phyloP scores from a whole-genome alignment of 2,888 invertebrate genomes.

The Coremacera marginata region DNA sequence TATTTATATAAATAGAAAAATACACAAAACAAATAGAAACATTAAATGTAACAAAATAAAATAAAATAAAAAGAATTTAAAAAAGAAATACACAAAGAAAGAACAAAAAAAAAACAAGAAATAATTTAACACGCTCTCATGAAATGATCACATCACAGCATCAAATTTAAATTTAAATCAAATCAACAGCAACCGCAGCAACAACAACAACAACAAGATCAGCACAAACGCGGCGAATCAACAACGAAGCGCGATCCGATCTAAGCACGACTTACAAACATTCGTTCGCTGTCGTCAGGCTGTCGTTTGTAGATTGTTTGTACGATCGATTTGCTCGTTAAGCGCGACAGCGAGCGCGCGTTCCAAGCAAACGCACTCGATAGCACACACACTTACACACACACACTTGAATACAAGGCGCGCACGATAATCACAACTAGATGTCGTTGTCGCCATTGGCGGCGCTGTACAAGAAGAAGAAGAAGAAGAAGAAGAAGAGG shows the following conservation, averaged over 20 bases:
- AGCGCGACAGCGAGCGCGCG: neutral
- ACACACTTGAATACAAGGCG: neutral
- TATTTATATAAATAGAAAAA: slow-evolving; percentile 17
- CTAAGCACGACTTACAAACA: slow-evolving; percentile 22
- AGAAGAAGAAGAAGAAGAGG: neutral
- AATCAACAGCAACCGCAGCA: slow-evolving; percentile 31
- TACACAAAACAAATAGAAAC: neutral
- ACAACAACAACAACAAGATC: slow-evolving; percentile 17
- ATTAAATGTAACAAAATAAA: neutral
- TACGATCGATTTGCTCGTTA: slow-evolving; percentile 31
- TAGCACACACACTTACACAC: neutral
- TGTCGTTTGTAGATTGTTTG: slow-evolving; percentile 18
- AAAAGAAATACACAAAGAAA: neutral
- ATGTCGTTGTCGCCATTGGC: slow-evolving; percentile 32
- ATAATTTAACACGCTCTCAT: slow-evolving; percentile 40
- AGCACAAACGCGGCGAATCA: slow-evolving; percentile 1
- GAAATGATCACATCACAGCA: slow-evolving; percentile 40
- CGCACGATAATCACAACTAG: slow-evolving; percentile 38
- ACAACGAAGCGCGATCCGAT: slow-evolving; percentile 21
- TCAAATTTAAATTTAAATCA: slow-evolving; percentile 37
- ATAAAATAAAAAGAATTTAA: neutral
- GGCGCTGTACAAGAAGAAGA: neutral
- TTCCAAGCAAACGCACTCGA: neutral
- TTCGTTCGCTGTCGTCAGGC: slow-evolving; percentile 16
- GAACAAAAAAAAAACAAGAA: neutral